These are phyloP conservation scores for Apogon talboti DNA, from an alignment of 2,797 vertebrate genomes.

Conservation along the genomic window DNA sequence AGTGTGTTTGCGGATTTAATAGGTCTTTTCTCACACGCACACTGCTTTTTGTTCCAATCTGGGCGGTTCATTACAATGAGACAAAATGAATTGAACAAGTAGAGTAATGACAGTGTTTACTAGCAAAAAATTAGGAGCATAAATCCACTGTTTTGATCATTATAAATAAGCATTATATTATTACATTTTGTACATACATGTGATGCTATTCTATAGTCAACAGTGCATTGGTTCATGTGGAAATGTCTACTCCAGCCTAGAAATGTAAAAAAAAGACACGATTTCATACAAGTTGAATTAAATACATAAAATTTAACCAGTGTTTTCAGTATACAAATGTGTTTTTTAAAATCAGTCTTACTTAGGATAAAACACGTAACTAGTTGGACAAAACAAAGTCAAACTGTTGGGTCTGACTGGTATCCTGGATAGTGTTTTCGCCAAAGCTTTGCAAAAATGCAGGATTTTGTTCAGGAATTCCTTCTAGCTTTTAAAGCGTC, in stretches of 20 bases:
- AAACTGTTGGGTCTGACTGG: no score
- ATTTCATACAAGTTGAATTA: constrained; percentile 22
- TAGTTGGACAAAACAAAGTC: not conserved
- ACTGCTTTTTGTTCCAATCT: no score
- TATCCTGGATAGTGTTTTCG: no score
- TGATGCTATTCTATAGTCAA: constrained; percentile 30
- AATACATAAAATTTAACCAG: constrained; percentile 28
- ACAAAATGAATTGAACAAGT: no score
- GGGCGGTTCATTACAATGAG: no score
- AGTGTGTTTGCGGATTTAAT: no score
- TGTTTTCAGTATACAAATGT: constrained; percentile 24
- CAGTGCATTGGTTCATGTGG: constrained; percentile 29
- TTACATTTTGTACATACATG: constrained; percentile 48
- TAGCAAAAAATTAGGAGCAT: constrained; percentile 37
- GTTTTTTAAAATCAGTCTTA: constrained; percentile 2
- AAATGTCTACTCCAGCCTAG: constrained; percentile 31
- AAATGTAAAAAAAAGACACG: constrained; percentile 13
- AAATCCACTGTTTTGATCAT: constrained; percentile 36
- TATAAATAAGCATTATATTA: constrained; percentile 73
- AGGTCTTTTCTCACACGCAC: no score
- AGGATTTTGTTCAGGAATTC: no score
- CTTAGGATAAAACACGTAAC: not conserved
- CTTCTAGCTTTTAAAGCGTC: no score
- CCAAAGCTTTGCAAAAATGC: no score
- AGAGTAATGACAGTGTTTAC: constrained; percentile 55